Base-by-base conservation (phyloP, 2,888 invertebrate species). In the Anoplius nigerrimus region DNA sequence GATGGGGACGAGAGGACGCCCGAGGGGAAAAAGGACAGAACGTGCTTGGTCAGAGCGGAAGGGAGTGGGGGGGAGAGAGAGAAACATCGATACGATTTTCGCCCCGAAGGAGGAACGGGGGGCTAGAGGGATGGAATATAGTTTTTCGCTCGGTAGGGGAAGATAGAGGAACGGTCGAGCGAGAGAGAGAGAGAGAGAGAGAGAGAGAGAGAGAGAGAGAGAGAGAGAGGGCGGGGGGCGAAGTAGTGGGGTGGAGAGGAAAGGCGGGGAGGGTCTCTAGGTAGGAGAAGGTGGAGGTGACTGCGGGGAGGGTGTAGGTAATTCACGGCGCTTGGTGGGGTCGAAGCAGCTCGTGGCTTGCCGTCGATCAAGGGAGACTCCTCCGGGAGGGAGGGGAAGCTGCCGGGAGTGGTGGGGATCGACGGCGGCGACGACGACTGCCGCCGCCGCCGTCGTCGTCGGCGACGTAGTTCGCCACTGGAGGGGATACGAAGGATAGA, bases 81-180 rank as follows among this genome's bases (percentile, higher is more conserved):
- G 34, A 34, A 34, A 34, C 34, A 34, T 34, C 34, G 34, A 34
- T 34, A 34, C 6, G 63, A 51, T 62, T 57, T 64, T 16, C 53
- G 60, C 53, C 67, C 61, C 42, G 66, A 51, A 58, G 34, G 58
- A 45, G 60, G 57, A 55, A 71, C 56, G 66, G 68, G 54, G 58
- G 73, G 52, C 11, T 34, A 24, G 24, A 6, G 6, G 24, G 24
- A 24, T 62, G 56, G 53, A 70, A 18, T 46, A 16, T 18, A n/a
- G 46, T 16, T 18, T n/a, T 18, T 2, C 46, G 46, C 46, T 2
- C 2, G 46, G n/a, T 46, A 46, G n/a, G 18, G 18, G n/a, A n/a
- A 18, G 11, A n/a, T n/a, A n/a, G n/a, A n/a, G n/a, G n/a, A n/a
- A n/a, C n/a, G n/a, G n/a, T n/a, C n/a, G n/a, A n/a, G n/a, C n/a